Base-by-base conservation (phyloP, 2,888 invertebrate genomes). In the Erebia ligea region DNA sequence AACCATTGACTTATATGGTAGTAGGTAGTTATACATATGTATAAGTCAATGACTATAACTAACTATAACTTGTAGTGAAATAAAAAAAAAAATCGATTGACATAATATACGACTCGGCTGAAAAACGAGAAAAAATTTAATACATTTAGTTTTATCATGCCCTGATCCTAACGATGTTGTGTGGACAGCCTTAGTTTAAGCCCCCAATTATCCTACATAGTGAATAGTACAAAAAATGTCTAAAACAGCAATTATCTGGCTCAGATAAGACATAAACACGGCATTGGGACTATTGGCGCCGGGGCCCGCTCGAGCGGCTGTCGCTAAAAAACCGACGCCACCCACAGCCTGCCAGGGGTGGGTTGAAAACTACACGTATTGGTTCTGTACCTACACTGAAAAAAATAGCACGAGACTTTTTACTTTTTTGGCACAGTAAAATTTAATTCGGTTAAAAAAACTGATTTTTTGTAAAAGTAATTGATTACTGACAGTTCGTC, bases 221-320 rank as follows among this genome's bases (percentile, higher is more conserved):
- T 48, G 56, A 21, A 45, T 67, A 19, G 42, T n/a, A 21, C 54
- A 67, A 67, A 73, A 70, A 63, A 80, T 80, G 80, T 65, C 79
- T 84, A 84, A 88, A 88, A 88, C 86, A 87, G 83, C 86, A 90
- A 91, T 90, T 90, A 90, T 85, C 82, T 79, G 76, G 69, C 73
- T 68, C 73, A 80, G 84, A 85, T 86, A 86, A 82, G 81, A 79
- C 70, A 78, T 83, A 83, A 84, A 84, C 81, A 83, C 74, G 76
- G 76, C 61, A 73, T 74, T 70, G 72, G 76, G 72, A 75, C 80
- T 79, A 79, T 82, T 79, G 85, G 86, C 86, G 86, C 85, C 86
- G 69, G 81, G 83, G 82, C 82, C 70, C 73, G 71, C 52, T 74
- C 42, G 75, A 78, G 76, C 73, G 73, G 75, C 68, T 75, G 50